Conservation (phyloP, 2,113 vertebrate genomes). For the Pseudopodoces humilis region DNA sequence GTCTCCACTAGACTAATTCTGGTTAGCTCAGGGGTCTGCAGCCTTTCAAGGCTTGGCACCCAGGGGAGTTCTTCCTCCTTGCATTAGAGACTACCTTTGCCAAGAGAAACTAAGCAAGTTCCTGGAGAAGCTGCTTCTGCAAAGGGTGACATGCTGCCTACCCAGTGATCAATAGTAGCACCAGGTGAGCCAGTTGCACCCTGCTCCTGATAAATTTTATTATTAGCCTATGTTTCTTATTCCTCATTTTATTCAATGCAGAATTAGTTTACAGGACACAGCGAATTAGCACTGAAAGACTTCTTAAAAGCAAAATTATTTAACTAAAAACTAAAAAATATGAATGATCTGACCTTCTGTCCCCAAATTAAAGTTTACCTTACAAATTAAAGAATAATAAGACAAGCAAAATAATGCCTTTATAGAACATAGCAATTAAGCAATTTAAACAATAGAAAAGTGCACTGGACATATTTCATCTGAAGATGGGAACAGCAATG, state of each 20-base stretch:
- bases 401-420: background rate
- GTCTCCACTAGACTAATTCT: background rate
- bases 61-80: background rate
- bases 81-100: background rate
- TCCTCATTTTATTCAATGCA: background rate
- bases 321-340: background rate
- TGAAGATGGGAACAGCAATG: background rate
- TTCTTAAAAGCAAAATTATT: background rate
- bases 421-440: background rate
- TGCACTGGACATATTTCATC: background rate
- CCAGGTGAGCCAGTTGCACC: background rate
- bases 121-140: background rate
- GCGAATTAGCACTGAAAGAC: background rate
- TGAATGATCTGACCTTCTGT: background rate
- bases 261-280: background rate
- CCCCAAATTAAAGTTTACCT: background rate
- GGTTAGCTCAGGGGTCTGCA: background rate
- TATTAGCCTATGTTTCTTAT: background rate
- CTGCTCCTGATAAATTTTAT: background rate
- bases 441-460: background rate
- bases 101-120: background rate
- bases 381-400: background rate
- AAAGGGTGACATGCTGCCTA: background rate
- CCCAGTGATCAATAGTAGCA: fast-evolving
- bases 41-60: background rate